These are phyloP conservation scores for Aeoliscus strigatus DNA, from an alignment of 2,797 vertebrate genomes.

Conservation along the genomic window DNA sequence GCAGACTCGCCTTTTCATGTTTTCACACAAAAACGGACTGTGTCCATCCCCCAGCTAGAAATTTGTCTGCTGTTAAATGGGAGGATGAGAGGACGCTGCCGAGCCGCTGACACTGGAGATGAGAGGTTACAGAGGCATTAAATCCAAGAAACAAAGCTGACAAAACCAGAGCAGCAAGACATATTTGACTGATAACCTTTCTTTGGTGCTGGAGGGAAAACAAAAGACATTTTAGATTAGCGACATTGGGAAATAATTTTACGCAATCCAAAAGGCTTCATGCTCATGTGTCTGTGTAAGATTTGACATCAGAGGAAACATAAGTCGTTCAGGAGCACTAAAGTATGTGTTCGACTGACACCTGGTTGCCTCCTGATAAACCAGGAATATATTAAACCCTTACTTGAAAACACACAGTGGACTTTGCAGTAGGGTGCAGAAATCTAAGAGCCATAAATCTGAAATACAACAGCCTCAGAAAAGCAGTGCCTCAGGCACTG, in stretches of 20 bases:
- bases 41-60: slow-evolving; percentile 24
- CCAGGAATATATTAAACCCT: slow-evolving; percentile 46
- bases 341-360: slow-evolving; percentile 27
- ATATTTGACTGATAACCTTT: neutral
- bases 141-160: neutral
- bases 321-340: slow-evolving; percentile 20
- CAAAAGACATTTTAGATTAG: slow-evolving; percentile 4
- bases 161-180: neutral
- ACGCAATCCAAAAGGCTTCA: slow-evolving; percentile 5
- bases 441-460: slow-evolving; percentile 64
- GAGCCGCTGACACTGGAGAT: neutral
- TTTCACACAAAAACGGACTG: slow-evolving; percentile 33
- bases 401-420: slow-evolving; percentile 62
- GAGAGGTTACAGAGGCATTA: slow-evolving; percentile 2
- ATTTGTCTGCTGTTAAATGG: slow-evolving; percentile 36
- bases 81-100: neutral
- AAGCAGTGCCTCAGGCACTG: slow-evolving; percentile 48
- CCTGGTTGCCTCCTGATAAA: slow-evolving; percentile 46
- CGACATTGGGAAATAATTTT: slow-evolving; percentile 23
- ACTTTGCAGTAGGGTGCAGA: slow-evolving; percentile 56
- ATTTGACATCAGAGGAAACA: slow-evolving; percentile 19
- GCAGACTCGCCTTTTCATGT: slow-evolving; percentile 42
- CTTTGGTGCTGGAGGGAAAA: slow-evolving; percentile 3
- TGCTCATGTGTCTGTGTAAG: slow-evolving; percentile 2
- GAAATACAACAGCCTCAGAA: slow-evolving; percentile 56